Evolutionary conservation across 2,113 vertebrate genomes (phyloP), one percentile per base, ranked within the genome.

Genomic region (Fulica atra): DNA sequence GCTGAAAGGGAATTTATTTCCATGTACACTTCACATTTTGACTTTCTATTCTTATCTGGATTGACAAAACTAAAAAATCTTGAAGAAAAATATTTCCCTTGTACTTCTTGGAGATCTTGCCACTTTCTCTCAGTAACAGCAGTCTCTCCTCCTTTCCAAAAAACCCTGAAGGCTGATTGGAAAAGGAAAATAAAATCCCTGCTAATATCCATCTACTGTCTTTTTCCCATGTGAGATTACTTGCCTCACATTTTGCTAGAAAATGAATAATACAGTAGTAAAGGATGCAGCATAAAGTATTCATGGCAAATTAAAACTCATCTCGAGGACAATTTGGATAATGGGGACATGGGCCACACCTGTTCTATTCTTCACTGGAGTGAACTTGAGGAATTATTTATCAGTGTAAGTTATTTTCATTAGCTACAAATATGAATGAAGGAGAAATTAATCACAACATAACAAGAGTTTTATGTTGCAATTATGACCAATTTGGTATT

Each of bases 261-360:
- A 94, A 96, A 97, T 95, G 31, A 96, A 95, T 95, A 97, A 97
- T 93, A 68, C 90, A 92, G 61, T 38, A 89, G 83, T 81, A 85
- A 94, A 97, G 80, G 77, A 96, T 93, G 88, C 86, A 72, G 77
- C 95, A 93, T 96, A 18, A 97, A 95, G 79, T 96, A 96, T 95
- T 97, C 65, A 96, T 94, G 87, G 66, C 64, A 95, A 97, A 97
- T 95, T 83, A 95, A 95, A 95, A 89, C 76, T 82, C 79, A n/a
- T 87, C 85, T 95, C 56, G 61, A 90, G 87, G 92, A 93, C 63
- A 86, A 78, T 86, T 94, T 36, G 61, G 74, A 29, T 80, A 68
- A 61, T 10, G 56, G 63, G 92, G 57, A 82, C 59, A 31, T 9
- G 48, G 48, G 19, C 69, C 56, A 73, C 84, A 85, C 95, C 87